A percentile compares a stretch with the other conserved stretches of the same genome.
Conservation (phyloP, 2,797 vertebrate species). For the Acipenser oxyrinchus region DNA sequence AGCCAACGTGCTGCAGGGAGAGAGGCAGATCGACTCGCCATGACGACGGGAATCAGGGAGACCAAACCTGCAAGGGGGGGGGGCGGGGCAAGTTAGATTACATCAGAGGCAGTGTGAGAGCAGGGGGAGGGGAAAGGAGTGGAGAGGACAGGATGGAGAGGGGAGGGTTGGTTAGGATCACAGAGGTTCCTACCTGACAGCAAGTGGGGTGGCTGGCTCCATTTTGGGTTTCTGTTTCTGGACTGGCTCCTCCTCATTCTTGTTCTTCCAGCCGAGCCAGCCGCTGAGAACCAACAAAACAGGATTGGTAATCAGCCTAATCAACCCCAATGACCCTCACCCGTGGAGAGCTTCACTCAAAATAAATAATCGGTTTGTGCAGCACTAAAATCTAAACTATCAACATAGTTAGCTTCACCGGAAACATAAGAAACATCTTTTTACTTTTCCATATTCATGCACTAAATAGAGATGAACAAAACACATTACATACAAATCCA, state of each 20-base stretch:
- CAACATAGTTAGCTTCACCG: too few species aligned
- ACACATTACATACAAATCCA: conserved; percentile 1
- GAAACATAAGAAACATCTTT: too few species aligned
- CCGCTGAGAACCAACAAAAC: conserved; percentile 58
- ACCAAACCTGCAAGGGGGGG: conserved; percentile 67
- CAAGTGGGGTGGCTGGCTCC: conserved; percentile 81
- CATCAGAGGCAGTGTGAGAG: not conserved
- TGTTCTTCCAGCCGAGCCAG: conserved; percentile 93
- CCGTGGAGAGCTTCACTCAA: too few species aligned
- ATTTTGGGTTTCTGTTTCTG: conserved; percentile 93
- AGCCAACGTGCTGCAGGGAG: conserved; percentile 86
- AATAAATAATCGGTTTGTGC: too few species aligned
- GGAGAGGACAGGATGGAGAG: not conserved
- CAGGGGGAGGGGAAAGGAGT: not conserved
- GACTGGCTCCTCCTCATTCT: conserved; percentile 76
- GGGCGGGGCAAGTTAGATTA: not conserved
- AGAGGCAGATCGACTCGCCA: conserved; percentile 86
- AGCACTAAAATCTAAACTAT: too few species aligned
- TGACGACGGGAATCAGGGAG: conserved; percentile 92
- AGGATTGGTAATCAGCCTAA: not conserved
- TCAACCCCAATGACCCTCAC: too few species aligned
- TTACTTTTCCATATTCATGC: too few species aligned
- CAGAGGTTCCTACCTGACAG: conserved; percentile 65
- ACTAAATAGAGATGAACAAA: too few species aligned
- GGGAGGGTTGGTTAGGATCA: not conserved